Evolutionary conservation across 2,113 vertebrate genomes (phyloP).

Genomic region (Pitta sordida): DNA sequence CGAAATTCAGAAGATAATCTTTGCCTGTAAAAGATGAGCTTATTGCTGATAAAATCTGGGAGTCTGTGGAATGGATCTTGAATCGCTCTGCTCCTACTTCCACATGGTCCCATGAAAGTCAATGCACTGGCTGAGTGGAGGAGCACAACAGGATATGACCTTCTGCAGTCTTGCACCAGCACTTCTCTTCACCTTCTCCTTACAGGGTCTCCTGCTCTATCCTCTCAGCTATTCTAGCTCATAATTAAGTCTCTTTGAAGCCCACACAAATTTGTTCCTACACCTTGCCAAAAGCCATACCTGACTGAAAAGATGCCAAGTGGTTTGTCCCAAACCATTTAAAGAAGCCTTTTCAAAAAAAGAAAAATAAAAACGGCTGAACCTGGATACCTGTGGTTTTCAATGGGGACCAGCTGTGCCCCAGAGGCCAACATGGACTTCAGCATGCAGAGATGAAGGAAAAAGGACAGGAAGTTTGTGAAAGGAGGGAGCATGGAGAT

Average conservation of each 20-base stretch:
- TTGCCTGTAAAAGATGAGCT: background rate
- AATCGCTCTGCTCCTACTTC: background rate
- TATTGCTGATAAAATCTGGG: background rate
- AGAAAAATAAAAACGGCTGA: background rate
- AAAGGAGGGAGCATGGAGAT: background rate
- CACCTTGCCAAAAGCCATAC: background rate
- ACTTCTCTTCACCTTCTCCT: background rate
- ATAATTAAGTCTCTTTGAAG: conserved; percentile 1
- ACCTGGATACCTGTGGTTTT: background rate
- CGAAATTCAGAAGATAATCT: background rate
- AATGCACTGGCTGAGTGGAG: background rate
- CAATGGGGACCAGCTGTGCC: background rate
- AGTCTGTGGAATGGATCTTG: background rate
- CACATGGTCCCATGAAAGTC: background rate
- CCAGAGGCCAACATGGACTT: background rate
- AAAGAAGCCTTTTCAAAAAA: background rate
- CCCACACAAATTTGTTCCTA: background rate
- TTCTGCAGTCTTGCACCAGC: background rate
- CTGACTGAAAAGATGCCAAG: background rate
- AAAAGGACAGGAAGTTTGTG: background rate
- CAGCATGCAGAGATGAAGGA: background rate
- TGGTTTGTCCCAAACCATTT: background rate
- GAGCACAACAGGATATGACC: fast-evolving
- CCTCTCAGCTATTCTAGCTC: background rate
- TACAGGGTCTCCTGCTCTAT: background rate